Evolutionary conservation across 2,888 invertebrate genomes (phyloP), one percentile per base, ranked within the genome.

Genomic region (Escarpia spicata): DNA sequence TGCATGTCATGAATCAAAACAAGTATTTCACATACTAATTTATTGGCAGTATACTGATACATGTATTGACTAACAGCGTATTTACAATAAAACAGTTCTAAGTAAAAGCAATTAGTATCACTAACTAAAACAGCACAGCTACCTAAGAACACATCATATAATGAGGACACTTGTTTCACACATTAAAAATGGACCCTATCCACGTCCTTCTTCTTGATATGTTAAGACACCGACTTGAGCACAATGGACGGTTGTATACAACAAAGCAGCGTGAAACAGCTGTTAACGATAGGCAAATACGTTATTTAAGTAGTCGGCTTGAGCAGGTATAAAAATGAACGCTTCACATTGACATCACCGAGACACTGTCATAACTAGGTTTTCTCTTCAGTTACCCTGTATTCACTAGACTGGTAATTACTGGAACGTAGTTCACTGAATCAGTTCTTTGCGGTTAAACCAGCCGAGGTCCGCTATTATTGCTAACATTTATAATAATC

Each of bases 31-130:
- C 75, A 75, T 75, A 19, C 26, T 75, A 75, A 26, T 75, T 75
- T 75, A 75, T 75, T 75, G 75, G 75, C 75, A 26, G 75, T 75
- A 19, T 75, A 75, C 75, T 90, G 52, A 58, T 90, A 90, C 52
- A 43, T 90, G 26, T 8, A 75, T 75, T 19, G 43, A 92, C 37
- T 43, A 92, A 44, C 90, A 45, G 43, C 43, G 43, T 90, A 92
- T 43, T 90, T 89, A 89, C 90, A 45, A 90, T 91, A 45, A 37
- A 90, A 43, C 19, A 58, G 75, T 75, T n/a, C 26, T 2, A 26
- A 26, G 26, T 26, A 75, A 75, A 26, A 75, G 19, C n/a, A 26
- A 6, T 75, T 75, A 75, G 6, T 6, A 75, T 75, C 75, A 75
- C n/a, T 75, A 75, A 75, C 19, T 75, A 75, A 75, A 75, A 75